Evolutionary conservation across 2,113 vertebrate genomes (phyloP).

Genomic region (Alaudala cheleensis): DNA sequence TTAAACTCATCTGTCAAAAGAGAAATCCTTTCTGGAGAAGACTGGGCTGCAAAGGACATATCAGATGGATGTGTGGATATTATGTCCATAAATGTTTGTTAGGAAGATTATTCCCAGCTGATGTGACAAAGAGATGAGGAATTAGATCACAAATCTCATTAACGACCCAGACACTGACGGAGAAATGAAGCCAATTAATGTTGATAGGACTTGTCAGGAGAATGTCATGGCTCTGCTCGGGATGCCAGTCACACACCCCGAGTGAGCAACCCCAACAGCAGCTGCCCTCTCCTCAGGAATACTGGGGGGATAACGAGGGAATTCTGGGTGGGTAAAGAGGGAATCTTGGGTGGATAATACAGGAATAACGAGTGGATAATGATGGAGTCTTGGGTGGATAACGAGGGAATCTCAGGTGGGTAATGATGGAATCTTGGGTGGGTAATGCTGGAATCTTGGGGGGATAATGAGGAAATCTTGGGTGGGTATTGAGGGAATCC

Average conservation of each 20-base stretch:
- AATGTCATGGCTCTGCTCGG: neutral
- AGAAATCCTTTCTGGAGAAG: neutral
- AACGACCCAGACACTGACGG: neutral
- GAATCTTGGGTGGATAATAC: too few species aligned
- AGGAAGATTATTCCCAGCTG: conserved; percentile 36
- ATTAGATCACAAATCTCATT: conserved; percentile 54
- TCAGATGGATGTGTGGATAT: neutral
- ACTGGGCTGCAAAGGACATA: neutral
- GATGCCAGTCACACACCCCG: neutral
- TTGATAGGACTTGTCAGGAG: conserved; percentile 24
- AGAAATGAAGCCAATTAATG: conserved; percentile 42
- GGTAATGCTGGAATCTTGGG: too few species aligned
- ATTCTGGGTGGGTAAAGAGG: neutral
- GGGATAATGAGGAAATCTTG: too few species aligned
- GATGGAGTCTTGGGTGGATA: neutral
- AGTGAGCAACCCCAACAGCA: accelerated
- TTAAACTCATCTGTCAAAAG: conserved; percentile 59
- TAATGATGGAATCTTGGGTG: too few species aligned
- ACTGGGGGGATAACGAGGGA: accelerated
- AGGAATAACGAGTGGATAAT: too few species aligned
- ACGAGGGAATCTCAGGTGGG: too few species aligned
- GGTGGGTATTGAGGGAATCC: too few species aligned
- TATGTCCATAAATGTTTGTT: conserved; percentile 57
- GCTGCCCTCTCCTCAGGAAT: neutral
- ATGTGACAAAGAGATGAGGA: conserved; percentile 25